Evolutionary conservation across 2,113 vertebrate genomes (phyloP), one percentile per base, ranked within the genome.

Genomic region (Cyanoderma ruficeps): DNA sequence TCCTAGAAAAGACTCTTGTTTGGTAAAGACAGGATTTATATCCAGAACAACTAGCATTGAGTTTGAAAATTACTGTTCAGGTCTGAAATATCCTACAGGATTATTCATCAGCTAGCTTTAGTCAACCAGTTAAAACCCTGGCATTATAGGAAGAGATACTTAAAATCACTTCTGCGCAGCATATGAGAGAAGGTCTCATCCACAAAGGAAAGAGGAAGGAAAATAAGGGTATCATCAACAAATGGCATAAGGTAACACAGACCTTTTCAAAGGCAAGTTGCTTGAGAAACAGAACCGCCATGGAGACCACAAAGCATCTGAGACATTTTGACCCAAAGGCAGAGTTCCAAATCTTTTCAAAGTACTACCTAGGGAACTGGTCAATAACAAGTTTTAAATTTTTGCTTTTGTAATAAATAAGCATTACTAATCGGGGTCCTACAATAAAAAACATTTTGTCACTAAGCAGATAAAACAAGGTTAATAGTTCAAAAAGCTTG

Each of bases 251-350:
- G 93, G 91, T 68, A 90, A 90, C 78, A 71, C 65, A 93, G 65
- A 39, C 80, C 90, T 95, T 96, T 93, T 94, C 93, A 94, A 94
- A 63, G 79, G 83, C 90, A 95, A 4, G 61, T 96, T 97, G 93
- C 90, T 89, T 96, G 72, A 96, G 89, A 96, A 97, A 96, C 83
- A 85, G 71, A 93, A 96, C 60, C 97, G 59, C 90, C 94, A 96
- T 94, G 94, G 95, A 92, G 97, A 95, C 67, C 79, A 96, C 94
- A 97, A 97, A 93, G 89, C 92, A 97, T 96, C 87, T 95, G 95
- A 97, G 93, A 96, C 81, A 96, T 94, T 97, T 96, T 96, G 93
- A 97, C 92, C 75, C 79, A 97, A 96, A 96, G 91, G 81, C 90
- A 89, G 71, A 68, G 91, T 93, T 97, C 85, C 87, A 94, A 96